These are phyloP conservation scores for Anguilla megastoma DNA, from an alignment of 2,797 vertebrate genomes.

Conservation along the genomic window DNA sequence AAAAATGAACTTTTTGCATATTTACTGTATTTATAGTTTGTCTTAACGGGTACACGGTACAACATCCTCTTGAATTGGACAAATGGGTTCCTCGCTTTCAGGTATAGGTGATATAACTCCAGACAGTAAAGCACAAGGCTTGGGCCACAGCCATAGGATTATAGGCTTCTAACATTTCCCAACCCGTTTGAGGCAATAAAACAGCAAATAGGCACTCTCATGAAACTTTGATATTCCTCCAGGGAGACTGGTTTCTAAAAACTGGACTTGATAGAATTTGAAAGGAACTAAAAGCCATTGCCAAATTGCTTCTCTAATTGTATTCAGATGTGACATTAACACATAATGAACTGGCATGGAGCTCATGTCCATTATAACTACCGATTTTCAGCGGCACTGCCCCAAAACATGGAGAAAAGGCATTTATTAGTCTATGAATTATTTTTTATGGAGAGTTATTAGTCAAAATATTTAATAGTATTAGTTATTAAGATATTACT, in stretches of 20 bases:
- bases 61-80: not conserved
- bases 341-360: constrained; percentile 47
- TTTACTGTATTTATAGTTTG: not conserved
- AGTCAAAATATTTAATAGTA: no score
- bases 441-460: no score
- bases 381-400: not conserved
- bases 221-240: constrained; percentile 26
- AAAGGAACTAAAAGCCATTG: constrained; percentile 39
- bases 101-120: not conserved
- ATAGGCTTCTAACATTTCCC: not conserved
- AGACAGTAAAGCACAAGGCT: not conserved
- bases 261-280: constrained; percentile 32
- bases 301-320: constrained; percentile 40
- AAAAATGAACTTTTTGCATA: not conserved
- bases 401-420: not conserved
- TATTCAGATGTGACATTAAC: constrained; percentile 53
- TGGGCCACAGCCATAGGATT: not conserved
- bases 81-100: not conserved
- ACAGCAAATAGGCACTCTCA: constrained; percentile 2
- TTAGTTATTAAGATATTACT: not conserved
- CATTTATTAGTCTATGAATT: not conserved
- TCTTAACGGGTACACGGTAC: not conserved
- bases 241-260: constrained; percentile 29
- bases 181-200: not conserved
- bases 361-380: not conserved